Base-by-base conservation (phyloP, 2,888 invertebrate species). In the Tachina grossa region DNA sequence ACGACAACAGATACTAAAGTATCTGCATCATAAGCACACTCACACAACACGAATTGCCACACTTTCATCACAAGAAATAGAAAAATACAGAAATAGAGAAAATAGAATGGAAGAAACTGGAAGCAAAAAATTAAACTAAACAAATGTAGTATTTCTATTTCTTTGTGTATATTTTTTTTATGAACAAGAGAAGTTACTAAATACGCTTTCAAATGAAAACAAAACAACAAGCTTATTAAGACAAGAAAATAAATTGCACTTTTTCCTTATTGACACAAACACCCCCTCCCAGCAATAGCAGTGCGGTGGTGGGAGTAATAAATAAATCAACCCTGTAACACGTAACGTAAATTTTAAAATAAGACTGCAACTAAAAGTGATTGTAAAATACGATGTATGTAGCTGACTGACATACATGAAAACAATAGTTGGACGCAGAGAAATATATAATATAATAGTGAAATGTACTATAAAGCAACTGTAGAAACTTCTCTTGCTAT, bases 231-330 rank as follows among this genome's bases (percentile, higher is more conserved):
- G 45, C 76, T 63, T 71, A 78, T 65, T 63, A 65, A 80, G 72
- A 66, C 43, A 75, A 74, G 51, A 76, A 83, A 71, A 77, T 65
- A 77, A 55, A 84, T 75, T 69, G 61, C 68, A 61, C 59, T 68
- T 71, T 78, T 59, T 16, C 49, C 59, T 51, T 61, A n/a, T 78
- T 78, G 57, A 49, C 75, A 63, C 31, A 53, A 8, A 11, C 63
- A 53, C 51, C 19, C 43, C 19, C 43, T 2, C 22, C 11, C 22
- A 9, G 9, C 31, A 47, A 57, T 9, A 41, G 1, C 22, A n/a
- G 10, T 10, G 45, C n/a, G 8, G 31, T n/a, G 41, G 14, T 57
- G 49, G 19, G 5, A 41, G 19, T 22, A 22, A 22, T 41, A 49
- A 49, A 41, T 14, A 49, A 49, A 41, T 14, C 19, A 14, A 47